Conservation (phyloP, 2,113 vertebrate species). For the Prunella fulvescens region DNA sequence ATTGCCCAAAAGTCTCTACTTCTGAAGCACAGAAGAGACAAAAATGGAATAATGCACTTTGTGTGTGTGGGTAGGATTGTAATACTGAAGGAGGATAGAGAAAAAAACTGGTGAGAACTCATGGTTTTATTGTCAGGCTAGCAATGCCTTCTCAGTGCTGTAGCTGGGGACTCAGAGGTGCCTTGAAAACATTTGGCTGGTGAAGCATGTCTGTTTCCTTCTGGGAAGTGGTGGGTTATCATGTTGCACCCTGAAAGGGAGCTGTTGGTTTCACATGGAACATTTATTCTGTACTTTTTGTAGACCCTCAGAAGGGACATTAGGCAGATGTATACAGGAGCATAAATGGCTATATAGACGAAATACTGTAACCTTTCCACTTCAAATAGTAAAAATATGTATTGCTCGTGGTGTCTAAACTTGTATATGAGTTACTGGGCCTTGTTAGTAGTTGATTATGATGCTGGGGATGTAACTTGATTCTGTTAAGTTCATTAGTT, state of each 20-base stretch:
- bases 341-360: background rate
- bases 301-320: background rate
- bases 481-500: slow-evolving; percentile 57
- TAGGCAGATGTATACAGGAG: background rate
- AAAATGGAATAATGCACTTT: background rate
- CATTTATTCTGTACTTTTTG: background rate
- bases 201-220: background rate
- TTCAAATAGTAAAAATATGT: slow-evolving; percentile 1
- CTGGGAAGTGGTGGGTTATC: background rate
- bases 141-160: background rate
- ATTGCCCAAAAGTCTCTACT: background rate
- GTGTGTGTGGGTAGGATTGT: background rate
- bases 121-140: background rate
- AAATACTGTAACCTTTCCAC: slow-evolving; percentile 17
- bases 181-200: background rate
- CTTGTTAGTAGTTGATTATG: slow-evolving; percentile 40
- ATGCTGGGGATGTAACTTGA: slow-evolving; percentile 32
- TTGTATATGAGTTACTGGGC: background rate
- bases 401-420: background rate
- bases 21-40: background rate
- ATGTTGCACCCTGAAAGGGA: background rate
- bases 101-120: background rate
- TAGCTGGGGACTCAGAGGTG: background rate
- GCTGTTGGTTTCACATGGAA: background rate
- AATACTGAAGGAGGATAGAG: background rate